Base-by-base conservation (phyloP, 2,888 invertebrate genomes). In the Colostygia pectinataria region DNA sequence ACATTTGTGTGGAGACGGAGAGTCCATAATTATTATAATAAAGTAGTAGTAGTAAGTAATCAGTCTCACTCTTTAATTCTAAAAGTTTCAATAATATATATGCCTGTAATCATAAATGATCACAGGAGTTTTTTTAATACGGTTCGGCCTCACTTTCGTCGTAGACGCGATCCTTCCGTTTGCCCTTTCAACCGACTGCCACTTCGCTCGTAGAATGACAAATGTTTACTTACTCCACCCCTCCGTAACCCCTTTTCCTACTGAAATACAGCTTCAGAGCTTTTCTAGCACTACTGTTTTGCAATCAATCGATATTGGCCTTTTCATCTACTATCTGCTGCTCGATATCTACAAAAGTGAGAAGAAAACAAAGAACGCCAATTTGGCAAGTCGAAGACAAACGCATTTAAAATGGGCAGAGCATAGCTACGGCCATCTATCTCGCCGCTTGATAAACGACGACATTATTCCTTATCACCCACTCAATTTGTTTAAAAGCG, bases 401-500 rank as follows among this genome's bases (percentile, higher is more conserved):
- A 89, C 87, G 88, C 83, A 86, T 90, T 90, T 90, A 90, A 90
- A 89, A 90, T 89, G 90, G 89, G 88, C 79, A 86, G 84, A 88
- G 88, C 79, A 83, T 86, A 87, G 86, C 84, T 80, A 80, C 77
- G 74, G 77, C 83, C 83, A 90, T 90, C 88, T 84, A 89, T 90
- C 89, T 87, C 76, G 66, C 77, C 78, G 82, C 85, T 86, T 89
- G 90, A 90, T 88, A 90, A 89, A 90, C 84, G 89, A 86, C 88
- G 88, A 87, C 90, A 89, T 90, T 90, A 89, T 86, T 89, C 82
- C 86, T 90, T 90, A 89, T 90, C 90, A 86, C 87, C 88, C 83
- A 88, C 89, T 90, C 90, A 89, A 90, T 90, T 90, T 90, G 87
- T 90, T 88, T 88, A 87, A 90, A 88, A 90, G 88, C 89, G 83